Conservation (phyloP, 2,888 invertebrate genomes). For the Drosophila diplacantha region DNA sequence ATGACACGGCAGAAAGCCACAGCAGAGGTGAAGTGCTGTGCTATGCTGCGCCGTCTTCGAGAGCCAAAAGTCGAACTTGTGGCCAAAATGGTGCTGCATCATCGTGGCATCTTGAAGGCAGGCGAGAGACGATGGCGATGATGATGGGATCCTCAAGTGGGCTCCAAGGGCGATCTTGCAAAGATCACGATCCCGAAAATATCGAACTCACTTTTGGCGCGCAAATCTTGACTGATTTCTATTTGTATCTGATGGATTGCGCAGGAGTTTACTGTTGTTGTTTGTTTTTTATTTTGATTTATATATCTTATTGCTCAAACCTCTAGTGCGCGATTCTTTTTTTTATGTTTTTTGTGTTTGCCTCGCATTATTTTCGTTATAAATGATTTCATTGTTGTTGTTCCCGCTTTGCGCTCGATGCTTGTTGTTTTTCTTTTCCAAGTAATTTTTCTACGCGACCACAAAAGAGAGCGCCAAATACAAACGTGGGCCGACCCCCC, state of each 20-base stretch:
- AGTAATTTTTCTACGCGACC: constrained; percentile 65
- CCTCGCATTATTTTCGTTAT: constrained; percentile 48
- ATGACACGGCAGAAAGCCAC: constrained; percentile 33
- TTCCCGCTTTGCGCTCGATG: constrained; percentile 53
- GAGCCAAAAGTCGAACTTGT: constrained; percentile 30
- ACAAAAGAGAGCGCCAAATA: constrained; percentile 27
- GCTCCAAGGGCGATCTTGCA: constrained; percentile 30
- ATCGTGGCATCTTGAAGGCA: constrained; percentile 26
- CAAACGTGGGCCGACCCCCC: constrained; percentile 39
- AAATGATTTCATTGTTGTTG: constrained; percentile 67
- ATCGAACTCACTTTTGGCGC: constrained; percentile 42
- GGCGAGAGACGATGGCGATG: constrained; percentile 14
- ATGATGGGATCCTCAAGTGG: constrained; percentile 19
- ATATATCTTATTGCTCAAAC: constrained; percentile 9
- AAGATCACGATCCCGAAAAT: constrained; percentile 25
- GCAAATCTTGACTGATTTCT: constrained; percentile 38
- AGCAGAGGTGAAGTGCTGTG: constrained; percentile 23
- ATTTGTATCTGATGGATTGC: constrained; percentile 14
- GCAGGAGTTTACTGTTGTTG: background rate
- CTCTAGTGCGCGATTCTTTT: constrained; percentile 14
- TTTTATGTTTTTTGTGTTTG: constrained; percentile 21
- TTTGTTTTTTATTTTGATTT: constrained; percentile 15
- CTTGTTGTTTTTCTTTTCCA: constrained; percentile 56
- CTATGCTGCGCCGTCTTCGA: constrained; percentile 9
- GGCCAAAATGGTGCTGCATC: constrained; percentile 36